Evolutionary conservation across 2,888 invertebrate genomes (phyloP), one percentile per base, ranked within the genome.

Genomic region (Carabus problematicus): DNA sequence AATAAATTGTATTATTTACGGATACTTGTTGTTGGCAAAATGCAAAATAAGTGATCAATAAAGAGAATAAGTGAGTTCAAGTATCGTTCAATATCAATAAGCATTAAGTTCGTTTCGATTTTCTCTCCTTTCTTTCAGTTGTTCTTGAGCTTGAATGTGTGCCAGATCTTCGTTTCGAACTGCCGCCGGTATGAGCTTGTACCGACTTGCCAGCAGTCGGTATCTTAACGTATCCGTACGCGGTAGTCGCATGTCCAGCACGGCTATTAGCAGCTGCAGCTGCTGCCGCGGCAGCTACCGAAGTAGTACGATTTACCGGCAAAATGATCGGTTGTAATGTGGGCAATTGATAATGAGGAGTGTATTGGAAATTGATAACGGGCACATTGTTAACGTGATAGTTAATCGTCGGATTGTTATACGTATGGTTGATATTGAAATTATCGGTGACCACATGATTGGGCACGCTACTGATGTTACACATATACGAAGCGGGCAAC

Each of bases 401-500:
- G 71, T 79, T 79, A 42, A 79, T 79, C 14, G 78, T 79, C 3
- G 78, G 78, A 72, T 78, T 78, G 71, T 78, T 78, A 59, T 78
- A 79, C n/a, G 77, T 78, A 58, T 78, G 77, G 71, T 77, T 76
- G 59, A 76, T 75, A 70, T 76, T 79, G 67, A 77, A 77, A 61
- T 78, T 78, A 72, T 78, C 78, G 7, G 76, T 74, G 19, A 78
- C 73, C 40, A 41, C 12, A 43, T 74, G 75, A 71, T 71, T 74
- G 64, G 74, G 72, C 41, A 74, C 73, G 19, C 73, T 63, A 64
- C 73, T 71, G 12, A 64, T 54, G 64, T 73, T 73, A 69, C 72
- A 72, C 62, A 72, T 71, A 19, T 66, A 70, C 1, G 68, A 64
- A 14, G 70, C 42, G n/a, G 76, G 73, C 12, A 76, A 64, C 1